phyloP scores from a whole-genome alignment of 2,113 vertebrate genomes.

The Telmatochromis sp. region DNA sequence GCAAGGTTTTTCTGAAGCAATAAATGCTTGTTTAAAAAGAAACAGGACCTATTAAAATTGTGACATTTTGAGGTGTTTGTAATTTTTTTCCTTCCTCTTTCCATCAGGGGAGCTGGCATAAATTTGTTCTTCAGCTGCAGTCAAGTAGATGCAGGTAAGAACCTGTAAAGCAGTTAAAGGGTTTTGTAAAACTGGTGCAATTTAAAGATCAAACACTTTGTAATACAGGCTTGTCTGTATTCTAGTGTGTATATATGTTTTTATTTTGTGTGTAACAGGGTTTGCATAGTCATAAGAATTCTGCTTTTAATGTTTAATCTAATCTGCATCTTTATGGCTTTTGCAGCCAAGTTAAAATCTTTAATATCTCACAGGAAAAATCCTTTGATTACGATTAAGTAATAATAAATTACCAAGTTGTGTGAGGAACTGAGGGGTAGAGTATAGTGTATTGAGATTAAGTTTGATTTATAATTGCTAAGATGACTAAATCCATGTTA shows the following conservation, averaged over 20 bases:
- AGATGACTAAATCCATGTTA: neutral
- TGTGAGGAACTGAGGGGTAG: too few relatives aligned
- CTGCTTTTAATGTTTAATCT: neutral
- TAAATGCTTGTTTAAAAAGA: neutral
- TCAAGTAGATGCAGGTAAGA: constrained; percentile 60
- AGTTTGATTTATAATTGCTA: neutral
- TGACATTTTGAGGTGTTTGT: neutral
- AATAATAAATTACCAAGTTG: too few relatives aligned
- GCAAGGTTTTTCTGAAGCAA: neutral
- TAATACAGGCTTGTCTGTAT: neutral
- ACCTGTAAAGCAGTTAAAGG: neutral
- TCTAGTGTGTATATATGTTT: neutral
- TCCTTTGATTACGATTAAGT: neutral
- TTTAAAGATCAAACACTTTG: neutral
- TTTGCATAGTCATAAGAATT: neutral
- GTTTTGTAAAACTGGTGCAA: neutral
- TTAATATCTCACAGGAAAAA: neutral
- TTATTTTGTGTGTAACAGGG: neutral
- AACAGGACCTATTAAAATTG: neutral
- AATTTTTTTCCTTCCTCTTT: constrained; percentile 11
- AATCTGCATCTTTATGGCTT: neutral
- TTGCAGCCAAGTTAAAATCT: neutral
- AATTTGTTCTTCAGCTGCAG: constrained; percentile 73
- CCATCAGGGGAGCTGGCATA: constrained; percentile 63
- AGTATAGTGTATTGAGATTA: neutral